Percentiles rank a stretch among this genome's conserved stretches.
Evolutionary conservation across 2,888 invertebrate species (phyloP).

Genomic region (Polyploca ridens): DNA sequence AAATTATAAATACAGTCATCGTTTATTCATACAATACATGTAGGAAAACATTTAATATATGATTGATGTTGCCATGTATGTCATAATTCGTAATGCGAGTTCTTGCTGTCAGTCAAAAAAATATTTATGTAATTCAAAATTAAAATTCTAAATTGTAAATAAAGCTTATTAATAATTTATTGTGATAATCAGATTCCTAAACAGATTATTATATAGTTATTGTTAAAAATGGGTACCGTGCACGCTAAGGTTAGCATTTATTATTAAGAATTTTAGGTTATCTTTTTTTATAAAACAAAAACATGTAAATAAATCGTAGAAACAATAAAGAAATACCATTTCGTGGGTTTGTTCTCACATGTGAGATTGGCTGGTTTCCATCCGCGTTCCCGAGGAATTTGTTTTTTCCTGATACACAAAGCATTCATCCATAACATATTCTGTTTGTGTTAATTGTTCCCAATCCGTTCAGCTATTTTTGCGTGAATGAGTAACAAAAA

Average conservation of each 20-base stretch:
- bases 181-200: slow-evolving; percentile 20
- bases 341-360: too few species aligned
- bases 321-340: too few species aligned
- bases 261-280: slow-evolving; percentile 25
- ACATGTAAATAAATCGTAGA: too few species aligned
- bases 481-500: too few species aligned
- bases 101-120: slow-evolving; percentile 19
- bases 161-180: slow-evolving; percentile 19
- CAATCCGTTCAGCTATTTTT: too few species aligned
- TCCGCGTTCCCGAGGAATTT: too few species aligned
- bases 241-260: slow-evolving; percentile 64
- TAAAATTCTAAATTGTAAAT: slow-evolving; percentile 51
- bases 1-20: too few species aligned
- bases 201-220: slow-evolving; percentile 4
- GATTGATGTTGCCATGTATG: neutral
- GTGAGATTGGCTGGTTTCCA: too few species aligned
- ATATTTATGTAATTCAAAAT: slow-evolving; percentile 64
- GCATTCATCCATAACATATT: too few species aligned
- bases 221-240: slow-evolving; percentile 65
- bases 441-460: too few species aligned
- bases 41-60: neutral
- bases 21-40: neutral
- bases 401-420: too few species aligned
- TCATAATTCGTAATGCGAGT: neutral
- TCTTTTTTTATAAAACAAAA: neutral